phyloP scores from a whole-genome alignment of 2,113 vertebrate genomes.

The Scalopus aquaticus region DNA sequence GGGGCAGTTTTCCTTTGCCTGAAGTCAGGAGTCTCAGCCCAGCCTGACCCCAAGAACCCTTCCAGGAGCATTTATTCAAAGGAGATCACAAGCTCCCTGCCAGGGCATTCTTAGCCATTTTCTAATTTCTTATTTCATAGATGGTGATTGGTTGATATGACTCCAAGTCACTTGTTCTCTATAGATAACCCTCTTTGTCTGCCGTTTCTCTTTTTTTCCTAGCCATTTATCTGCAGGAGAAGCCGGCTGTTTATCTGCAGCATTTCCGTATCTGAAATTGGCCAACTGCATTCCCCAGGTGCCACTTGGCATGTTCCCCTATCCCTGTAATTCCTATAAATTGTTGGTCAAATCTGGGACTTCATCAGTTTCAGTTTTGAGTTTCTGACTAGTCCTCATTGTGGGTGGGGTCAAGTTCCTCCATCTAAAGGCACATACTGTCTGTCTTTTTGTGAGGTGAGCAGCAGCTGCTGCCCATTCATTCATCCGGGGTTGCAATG shows the following conservation, averaged over 20 bases:
- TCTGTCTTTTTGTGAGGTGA: not conserved
- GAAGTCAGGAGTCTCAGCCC: not conserved
- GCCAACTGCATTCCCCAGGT: not conserved
- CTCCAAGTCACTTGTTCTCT: not conserved
- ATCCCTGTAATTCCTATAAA: not conserved
- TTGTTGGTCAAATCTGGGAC: not conserved
- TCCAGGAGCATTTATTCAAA: not conserved
- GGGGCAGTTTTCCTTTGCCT: not conserved
- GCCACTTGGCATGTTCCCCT: not conserved
- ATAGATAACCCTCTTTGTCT: too few species aligned
- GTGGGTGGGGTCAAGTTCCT: rapidly evolving
- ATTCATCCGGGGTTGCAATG: not conserved
- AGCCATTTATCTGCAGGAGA: not conserved
- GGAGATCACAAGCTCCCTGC: not conserved
- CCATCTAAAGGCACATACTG: not conserved
- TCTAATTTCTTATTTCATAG: not conserved
- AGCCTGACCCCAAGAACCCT: not conserved
- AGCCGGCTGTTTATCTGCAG: not conserved
- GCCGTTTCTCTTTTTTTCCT: not conserved
- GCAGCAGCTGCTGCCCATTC: not conserved
- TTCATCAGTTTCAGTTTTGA: not conserved
- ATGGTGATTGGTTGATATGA: not conserved
- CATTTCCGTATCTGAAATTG: not conserved
- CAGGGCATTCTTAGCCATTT: not conserved
- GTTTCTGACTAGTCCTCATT: not conserved